Conservation (phyloP, 2,113 vertebrate species). For the Pitta sordida region DNA sequence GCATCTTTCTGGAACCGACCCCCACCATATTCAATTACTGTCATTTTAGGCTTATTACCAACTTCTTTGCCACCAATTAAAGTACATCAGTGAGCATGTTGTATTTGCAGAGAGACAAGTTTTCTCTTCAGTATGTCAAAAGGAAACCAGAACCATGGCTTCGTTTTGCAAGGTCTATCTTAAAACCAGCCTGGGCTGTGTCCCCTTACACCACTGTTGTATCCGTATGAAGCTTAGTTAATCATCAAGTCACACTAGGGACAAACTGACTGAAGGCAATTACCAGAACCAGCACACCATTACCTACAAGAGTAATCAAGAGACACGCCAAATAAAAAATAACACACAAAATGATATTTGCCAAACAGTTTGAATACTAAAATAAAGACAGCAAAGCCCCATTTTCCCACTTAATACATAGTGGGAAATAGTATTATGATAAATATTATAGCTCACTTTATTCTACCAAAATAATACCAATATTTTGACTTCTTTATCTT, state of each 20-base stretch:
- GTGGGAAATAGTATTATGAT: neutral
- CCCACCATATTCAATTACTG: too few species aligned
- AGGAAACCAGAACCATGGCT: neutral
- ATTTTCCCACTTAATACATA: neutral
- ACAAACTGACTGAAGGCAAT: neutral
- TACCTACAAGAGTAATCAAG: neutral
- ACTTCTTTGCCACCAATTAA: neutral
- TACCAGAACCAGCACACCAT: neutral
- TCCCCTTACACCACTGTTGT: neutral
- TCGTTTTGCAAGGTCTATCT: neutral
- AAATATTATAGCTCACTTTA: neutral
- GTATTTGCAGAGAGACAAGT: neutral
- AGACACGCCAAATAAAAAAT: neutral
- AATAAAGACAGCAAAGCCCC: neutral
- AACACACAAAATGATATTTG: neutral
- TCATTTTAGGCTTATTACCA: neutral
- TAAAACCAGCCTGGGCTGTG: neutral
- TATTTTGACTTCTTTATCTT: neutral
- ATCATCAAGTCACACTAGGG: neutral
- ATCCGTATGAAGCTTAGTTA: neutral
- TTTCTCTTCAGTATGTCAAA: neutral
- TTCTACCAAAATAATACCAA: neutral
- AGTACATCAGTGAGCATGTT: neutral
- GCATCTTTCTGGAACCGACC: too few species aligned
- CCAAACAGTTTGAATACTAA: neutral